Conservation (phyloP, 2,797 vertebrate genomes). For the Numenius phaeopus region DNA sequence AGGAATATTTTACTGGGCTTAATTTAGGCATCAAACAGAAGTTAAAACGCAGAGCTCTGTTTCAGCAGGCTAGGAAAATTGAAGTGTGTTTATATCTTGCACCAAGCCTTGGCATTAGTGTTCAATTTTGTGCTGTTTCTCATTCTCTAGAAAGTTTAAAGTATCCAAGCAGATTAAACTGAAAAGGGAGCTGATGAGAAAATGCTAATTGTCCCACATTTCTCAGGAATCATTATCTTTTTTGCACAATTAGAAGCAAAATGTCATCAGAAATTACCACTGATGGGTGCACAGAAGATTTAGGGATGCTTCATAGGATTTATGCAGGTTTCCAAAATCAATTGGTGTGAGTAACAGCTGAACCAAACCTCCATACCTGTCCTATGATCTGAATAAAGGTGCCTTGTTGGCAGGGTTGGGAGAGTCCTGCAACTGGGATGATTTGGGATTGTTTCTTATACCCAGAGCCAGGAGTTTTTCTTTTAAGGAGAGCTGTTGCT, state of each 20-base stretch:
- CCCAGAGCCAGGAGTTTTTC: not conserved
- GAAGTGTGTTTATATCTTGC: constrained; percentile 23
- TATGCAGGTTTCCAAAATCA: not conserved
- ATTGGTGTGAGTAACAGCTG: not conserved
- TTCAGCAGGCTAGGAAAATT: not conserved
- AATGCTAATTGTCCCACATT: not conserved
- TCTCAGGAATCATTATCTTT: not conserved
- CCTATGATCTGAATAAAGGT: not conserved
- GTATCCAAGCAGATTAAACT: constrained; percentile 19
- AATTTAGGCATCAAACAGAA: constrained; percentile 39
- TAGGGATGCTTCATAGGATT: not conserved
- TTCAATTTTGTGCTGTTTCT: constrained; percentile 13
- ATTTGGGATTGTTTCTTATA: not conserved
- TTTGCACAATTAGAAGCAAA: not conserved
- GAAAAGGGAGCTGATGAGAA: not conserved
- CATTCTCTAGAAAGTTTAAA: not conserved
- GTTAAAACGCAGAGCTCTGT: constrained; percentile 29
- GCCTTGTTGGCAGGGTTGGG: not conserved
- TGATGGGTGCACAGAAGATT: not conserved
- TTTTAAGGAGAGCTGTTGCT: not conserved
- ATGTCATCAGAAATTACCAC: not conserved
- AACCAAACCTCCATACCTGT: not conserved
- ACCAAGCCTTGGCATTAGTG: not conserved
- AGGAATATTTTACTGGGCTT: constrained; percentile 29
- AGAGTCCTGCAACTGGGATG: not conserved